phyloP scores from a whole-genome alignment of 2,797 vertebrate species.

The Cirrhinus mrigala region DNA sequence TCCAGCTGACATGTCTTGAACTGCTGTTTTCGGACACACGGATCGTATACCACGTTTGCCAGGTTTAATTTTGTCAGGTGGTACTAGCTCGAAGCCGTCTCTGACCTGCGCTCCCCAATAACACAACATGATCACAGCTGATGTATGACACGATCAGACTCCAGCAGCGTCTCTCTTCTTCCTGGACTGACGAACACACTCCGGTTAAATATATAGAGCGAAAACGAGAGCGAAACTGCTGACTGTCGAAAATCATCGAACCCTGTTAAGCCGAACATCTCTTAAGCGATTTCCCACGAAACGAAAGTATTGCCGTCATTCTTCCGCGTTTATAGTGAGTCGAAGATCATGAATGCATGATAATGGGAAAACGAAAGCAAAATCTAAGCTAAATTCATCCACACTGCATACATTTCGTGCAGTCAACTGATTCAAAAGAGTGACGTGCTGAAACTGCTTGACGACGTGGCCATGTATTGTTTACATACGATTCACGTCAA shows the following conservation, averaged over 20 bases:
- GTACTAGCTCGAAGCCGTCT: slow-evolving; percentile 14
- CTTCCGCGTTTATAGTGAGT: not conserved
- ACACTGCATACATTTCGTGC: not conserved
- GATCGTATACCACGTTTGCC: not conserved
- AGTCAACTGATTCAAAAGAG: not conserved
- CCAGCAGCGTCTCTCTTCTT: not conserved
- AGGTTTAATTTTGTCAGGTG: slow-evolving; percentile 7
- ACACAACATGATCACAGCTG: slow-evolving; percentile 33
- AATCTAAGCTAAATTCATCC: not conserved
- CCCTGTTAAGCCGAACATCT: no score
- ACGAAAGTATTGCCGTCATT: not conserved
- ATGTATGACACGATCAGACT: not conserved
- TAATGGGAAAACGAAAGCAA: slow-evolving; percentile 2
- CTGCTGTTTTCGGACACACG: not conserved
- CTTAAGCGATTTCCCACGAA: not conserved
- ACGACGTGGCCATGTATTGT: not conserved
- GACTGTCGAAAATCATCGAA: not conserved
- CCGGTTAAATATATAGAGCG: not conserved
- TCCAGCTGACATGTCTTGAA: slow-evolving; percentile 34
- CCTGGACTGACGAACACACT: not conserved
- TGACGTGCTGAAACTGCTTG: not conserved
- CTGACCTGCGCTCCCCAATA: slow-evolving; percentile 44
- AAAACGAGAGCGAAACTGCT: slow-evolving; percentile 1
- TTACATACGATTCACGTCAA: no score
- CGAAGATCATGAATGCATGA: not conserved